Evolutionary conservation across 2,797 vertebrate species (phyloP).

Genomic region (Rhynchonycteris naso): DNA sequence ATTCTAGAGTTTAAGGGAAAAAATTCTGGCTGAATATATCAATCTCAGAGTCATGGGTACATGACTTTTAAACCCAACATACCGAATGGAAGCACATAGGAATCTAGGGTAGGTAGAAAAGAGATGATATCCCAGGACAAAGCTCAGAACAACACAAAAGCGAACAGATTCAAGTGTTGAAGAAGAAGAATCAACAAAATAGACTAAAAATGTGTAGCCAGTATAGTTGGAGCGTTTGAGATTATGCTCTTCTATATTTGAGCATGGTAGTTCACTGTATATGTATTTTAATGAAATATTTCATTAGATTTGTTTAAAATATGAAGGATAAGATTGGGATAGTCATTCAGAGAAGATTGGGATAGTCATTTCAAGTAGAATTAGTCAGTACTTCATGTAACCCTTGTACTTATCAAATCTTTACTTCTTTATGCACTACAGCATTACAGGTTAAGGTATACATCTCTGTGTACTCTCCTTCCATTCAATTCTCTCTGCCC

Average conservation of each 20-base stretch:
- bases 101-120: not conserved
- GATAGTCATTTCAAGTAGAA: not conserved
- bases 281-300: not conserved
- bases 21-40: not conserved
- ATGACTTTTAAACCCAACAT: not conserved
- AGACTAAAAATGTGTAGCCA: not conserved
- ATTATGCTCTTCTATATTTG: not conserved
- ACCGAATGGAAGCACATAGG: not conserved
- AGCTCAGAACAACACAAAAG: not conserved
- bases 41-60: not conserved
- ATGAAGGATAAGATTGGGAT: not conserved
- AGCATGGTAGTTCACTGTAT: not conserved
- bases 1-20: not conserved
- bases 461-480: not conserved
- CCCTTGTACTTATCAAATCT: not conserved
- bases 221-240: not conserved
- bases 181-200: constrained; percentile 2
- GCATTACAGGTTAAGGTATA: not conserved
- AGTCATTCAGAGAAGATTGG: not conserved
- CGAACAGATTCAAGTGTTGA: not conserved
- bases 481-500: not conserved
- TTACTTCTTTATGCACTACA: not conserved
- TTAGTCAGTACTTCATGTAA: not conserved
- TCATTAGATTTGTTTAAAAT: not conserved
- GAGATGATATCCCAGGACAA: not conserved